phyloP scores from a whole-genome alignment of 2,113 vertebrate genomes.

The Oryzias woworae region DNA sequence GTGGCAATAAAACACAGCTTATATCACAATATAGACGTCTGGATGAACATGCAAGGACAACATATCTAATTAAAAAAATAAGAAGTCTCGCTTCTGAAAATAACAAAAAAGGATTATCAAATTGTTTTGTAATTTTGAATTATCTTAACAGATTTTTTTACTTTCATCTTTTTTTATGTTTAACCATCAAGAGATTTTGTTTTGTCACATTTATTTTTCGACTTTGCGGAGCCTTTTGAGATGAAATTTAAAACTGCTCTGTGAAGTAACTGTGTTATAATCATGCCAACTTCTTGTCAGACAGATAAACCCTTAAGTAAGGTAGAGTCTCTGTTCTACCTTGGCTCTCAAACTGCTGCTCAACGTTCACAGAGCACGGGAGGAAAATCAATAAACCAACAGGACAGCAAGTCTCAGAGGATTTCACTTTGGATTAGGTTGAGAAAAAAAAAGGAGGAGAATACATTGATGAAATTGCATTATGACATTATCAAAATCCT shows the following conservation, averaged over 20 bases:
- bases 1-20: conserved; percentile 35
- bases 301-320: conserved; percentile 46
- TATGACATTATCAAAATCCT: conserved; percentile 77
- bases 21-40: conserved; percentile 25
- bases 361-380: conserved; percentile 60
- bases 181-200: not conserved
- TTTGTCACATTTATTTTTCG: conserved; percentile 1
- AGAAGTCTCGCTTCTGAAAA: not conserved
- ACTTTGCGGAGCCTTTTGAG: conserved; percentile 3
- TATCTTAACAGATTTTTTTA: not conserved
- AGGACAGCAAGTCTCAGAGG: conserved; percentile 74
- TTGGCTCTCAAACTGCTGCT: conserved; percentile 65
- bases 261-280: conserved; percentile 22
- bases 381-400: conserved; percentile 77
- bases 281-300: conserved; percentile 42
- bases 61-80: not conserved
- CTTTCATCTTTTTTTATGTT: conserved; percentile 3
- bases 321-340: conserved; percentile 55
- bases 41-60: not conserved
- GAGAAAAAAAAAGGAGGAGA: conserved; percentile 34
- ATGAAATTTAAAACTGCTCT: not conserved
- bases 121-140: conserved; percentile 1
- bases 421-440: conserved; percentile 77
- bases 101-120: conserved; percentile 4
- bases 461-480: conserved; percentile 64